Conservation (phyloP, 92 coral and sea anemone species). For the Porites divaricata region DNA sequence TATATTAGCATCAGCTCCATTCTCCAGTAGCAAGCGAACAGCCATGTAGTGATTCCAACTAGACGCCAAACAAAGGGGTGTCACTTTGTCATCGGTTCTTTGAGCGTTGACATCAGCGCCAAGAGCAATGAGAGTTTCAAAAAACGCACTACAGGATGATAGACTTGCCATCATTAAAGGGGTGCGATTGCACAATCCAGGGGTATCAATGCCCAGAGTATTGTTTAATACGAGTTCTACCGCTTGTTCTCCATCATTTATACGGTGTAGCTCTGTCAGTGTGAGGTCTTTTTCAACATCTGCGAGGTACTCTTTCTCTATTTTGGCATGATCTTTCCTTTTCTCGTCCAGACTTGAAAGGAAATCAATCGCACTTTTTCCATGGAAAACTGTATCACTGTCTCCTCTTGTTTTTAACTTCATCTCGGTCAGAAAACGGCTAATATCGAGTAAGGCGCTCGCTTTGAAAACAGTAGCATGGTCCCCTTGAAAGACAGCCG, state of each 20-base stretch:
- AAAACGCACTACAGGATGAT: not conserved
- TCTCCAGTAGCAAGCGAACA: not conserved
- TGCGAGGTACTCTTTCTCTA: not conserved
- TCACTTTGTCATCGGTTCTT: conserved; percentile 5
- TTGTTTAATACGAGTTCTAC: conserved; percentile 16
- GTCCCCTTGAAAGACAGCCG: conserved; percentile 18
- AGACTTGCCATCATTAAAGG: not conserved
- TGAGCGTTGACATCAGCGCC: conserved; percentile 2
- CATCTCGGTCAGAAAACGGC: not conserved
- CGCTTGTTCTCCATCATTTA: conserved; percentile 5
- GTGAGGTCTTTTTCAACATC: not conserved
- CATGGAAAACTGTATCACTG: not conserved
- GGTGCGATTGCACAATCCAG: conserved; percentile 11
- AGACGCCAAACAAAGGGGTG: not conserved
- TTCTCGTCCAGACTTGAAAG: not conserved
- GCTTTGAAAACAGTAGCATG: not conserved
- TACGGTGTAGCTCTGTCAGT: not conserved
- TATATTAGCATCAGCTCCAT: not conserved
- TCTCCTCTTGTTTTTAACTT: not conserved
- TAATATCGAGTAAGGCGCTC: not conserved
- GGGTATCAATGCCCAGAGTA: not conserved
- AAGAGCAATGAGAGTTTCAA: not conserved
- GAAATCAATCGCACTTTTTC: conserved; percentile 3
- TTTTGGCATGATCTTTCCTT: not conserved
- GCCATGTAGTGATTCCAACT: conserved; percentile 23